These are phyloP conservation scores for Amphibalanus amphitrite DNA, from an alignment of 1,140 invertebrate genomes.

Conservation along the genomic window DNA sequence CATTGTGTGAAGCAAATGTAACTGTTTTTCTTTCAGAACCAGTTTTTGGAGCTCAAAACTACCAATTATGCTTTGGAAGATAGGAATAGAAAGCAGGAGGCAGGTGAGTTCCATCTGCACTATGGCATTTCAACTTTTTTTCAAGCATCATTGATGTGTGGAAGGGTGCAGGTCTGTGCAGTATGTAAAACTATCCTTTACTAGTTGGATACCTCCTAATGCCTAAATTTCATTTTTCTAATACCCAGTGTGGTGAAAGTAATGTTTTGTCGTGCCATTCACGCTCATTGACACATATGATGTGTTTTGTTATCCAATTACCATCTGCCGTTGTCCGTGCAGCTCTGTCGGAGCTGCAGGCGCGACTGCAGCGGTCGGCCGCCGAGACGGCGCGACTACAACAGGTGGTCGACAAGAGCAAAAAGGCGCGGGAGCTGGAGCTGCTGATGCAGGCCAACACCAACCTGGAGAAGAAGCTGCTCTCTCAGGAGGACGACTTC, in stretches of 20 bases:
- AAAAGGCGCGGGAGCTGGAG: conserved; percentile 32
- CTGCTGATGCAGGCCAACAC: conserved; percentile 31
- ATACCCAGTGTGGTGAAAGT: no score
- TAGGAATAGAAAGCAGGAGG: conserved; percentile 25
- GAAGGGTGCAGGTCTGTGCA: no score
- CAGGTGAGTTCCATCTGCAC: no score
- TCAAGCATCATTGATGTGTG: no score
- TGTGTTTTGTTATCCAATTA: conserved; percentile 5
- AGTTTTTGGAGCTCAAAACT: conserved; percentile 30
- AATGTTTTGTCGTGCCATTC: no score
- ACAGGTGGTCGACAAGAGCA: conserved; percentile 29
- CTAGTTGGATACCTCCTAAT: no score
- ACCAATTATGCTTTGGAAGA: conserved; percentile 31
- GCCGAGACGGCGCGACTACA: conserved; percentile 28
- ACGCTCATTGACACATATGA: no score
- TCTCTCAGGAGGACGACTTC: conserved; percentile 35
- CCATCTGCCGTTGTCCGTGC: conserved; percentile 9
- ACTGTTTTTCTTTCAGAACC: conserved; percentile 26
- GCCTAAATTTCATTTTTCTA: no score
- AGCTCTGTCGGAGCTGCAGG: conserved; percentile 14
- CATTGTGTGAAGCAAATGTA: no score
- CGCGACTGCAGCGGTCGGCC: conserved; percentile 21
- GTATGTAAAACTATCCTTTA: no score
- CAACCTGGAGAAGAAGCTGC: conserved; percentile 29
- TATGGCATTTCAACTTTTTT: no score